A percentile compares a stretch with the other conserved stretches of the same genome.
These are phyloP conservation scores for Cyphomyrus plagiostoma DNA, from an alignment of 2,113 vertebrate genomes.

Conservation along the genomic window DNA sequence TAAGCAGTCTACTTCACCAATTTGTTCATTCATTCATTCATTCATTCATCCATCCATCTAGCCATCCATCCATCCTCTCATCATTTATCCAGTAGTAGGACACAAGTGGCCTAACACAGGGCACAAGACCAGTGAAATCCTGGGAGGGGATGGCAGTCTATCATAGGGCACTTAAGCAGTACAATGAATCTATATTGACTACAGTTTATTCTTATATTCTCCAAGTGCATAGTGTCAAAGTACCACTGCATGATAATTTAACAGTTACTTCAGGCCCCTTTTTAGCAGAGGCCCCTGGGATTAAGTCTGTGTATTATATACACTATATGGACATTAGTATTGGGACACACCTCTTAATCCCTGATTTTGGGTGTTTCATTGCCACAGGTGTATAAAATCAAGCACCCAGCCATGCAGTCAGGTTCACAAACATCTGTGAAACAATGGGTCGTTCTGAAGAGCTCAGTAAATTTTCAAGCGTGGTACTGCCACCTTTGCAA, in stretches of 20 bases:
- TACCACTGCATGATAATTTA: background rate
- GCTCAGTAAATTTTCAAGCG: too few species aligned
- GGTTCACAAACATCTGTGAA: background rate
- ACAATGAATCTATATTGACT: background rate
- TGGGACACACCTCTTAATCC: too few species aligned
- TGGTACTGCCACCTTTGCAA: too few species aligned
- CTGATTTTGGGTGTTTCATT: background rate
- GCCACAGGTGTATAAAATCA: background rate
- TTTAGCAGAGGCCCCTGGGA: too few species aligned
- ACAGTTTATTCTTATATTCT: background rate
- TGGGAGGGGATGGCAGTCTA: background rate
- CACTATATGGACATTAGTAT: background rate
- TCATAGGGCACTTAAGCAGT: background rate
- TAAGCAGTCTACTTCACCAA: background rate
- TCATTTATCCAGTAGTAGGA: background rate
- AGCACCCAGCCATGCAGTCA: background rate
- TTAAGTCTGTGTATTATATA: background rate
- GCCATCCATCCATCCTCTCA: background rate
- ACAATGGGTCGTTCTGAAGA: too few species aligned
- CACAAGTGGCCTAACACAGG: background rate
- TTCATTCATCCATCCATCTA: background rate
- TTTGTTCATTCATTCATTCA: background rate
- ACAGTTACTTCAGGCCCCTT: background rate
- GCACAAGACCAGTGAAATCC: background rate
- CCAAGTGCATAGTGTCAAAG: background rate